A percentile compares a stretch with the other conserved stretches of the same genome.
Evolutionary conservation across 2,113 vertebrate genomes (phyloP).

Genomic region (Gambusia affinis): DNA sequence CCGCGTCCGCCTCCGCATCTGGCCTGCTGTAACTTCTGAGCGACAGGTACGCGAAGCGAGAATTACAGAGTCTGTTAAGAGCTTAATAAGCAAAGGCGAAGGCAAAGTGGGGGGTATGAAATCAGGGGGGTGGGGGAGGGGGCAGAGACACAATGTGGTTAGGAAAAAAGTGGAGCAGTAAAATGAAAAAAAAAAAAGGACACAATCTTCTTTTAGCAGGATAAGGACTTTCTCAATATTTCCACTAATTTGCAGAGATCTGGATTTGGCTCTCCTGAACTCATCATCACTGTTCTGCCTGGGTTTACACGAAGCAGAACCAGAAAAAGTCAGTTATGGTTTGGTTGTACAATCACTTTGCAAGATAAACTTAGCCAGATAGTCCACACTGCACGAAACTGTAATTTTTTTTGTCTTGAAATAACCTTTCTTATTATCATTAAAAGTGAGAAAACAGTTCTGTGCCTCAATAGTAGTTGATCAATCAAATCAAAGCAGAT

Average conservation of each 20-base stretch:
- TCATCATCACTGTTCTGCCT: slow-evolving; percentile 18
- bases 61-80: slow-evolving; percentile 21
- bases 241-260: slow-evolving; percentile 35
- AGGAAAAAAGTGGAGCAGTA: background rate
- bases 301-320: slow-evolving; percentile 19
- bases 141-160: background rate
- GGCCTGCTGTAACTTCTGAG: slow-evolving; percentile 20
- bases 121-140: slow-evolving; percentile 6
- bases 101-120: slow-evolving; percentile 1
- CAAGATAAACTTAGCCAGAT: slow-evolving; percentile 50
- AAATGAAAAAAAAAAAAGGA: slow-evolving; percentile 13
- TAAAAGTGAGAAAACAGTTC: background rate
- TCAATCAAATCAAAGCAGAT: too few species aligned
- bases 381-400: slow-evolving; percentile 17
- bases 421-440: slow-evolving; percentile 5
- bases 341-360: slow-evolving; percentile 47
- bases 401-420: slow-evolving; percentile 11
- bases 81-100: slow-evolving; percentile 26
- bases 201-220: slow-evolving; percentile 39
- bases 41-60: slow-evolving; percentile 8
- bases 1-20: slow-evolving; percentile 23
- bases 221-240: slow-evolving; percentile 34
- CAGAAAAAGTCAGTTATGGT: slow-evolving; percentile 51
- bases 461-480: background rate
- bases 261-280: slow-evolving; percentile 19